Percentiles rank a stretch among this genome's conserved stretches.
phyloP scores from a whole-genome alignment of 2,888 invertebrate genomes.

The Altica lythri region DNA sequence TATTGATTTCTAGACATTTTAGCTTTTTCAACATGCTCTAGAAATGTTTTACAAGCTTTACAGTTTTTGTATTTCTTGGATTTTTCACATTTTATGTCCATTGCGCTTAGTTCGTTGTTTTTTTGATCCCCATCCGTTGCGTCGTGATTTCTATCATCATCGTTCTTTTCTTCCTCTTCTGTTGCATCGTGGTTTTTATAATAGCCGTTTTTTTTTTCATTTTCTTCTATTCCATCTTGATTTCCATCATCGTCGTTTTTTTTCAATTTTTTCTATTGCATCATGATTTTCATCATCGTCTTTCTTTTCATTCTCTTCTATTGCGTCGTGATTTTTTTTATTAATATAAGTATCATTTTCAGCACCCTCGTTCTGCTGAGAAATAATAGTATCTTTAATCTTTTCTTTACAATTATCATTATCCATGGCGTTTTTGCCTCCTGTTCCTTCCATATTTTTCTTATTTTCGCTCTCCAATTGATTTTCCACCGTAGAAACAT shows the following conservation, averaged over 20 bases:
- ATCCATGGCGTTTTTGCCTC: neutral
- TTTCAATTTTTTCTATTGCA: neutral
- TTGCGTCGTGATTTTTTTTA: neutral
- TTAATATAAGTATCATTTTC: neutral
- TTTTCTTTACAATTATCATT: neutral
- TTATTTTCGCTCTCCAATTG: neutral
- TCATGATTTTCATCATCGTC: neutral
- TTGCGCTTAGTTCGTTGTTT: too few relatives aligned
- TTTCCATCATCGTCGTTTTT: neutral
- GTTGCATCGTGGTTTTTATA: too few relatives aligned
- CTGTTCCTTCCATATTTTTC: neutral
- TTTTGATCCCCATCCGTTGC: too few relatives aligned
- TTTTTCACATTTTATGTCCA: too few relatives aligned
- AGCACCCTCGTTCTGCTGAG: too few relatives aligned
- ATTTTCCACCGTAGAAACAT: neutral
- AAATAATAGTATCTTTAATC: too few relatives aligned
- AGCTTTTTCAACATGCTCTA: conserved; percentile 2
- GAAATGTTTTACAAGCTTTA: neutral
- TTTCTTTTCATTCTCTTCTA: neutral
- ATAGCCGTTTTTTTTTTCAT: neutral
- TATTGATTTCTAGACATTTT: neutral
- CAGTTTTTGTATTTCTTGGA: too few relatives aligned
- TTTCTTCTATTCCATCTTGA: neutral
- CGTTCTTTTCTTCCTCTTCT: too few relatives aligned
- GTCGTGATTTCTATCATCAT: too few relatives aligned